Conservation (phyloP, 2,888 invertebrate genomes). For the Rambutsinella grinnellia region DNA sequence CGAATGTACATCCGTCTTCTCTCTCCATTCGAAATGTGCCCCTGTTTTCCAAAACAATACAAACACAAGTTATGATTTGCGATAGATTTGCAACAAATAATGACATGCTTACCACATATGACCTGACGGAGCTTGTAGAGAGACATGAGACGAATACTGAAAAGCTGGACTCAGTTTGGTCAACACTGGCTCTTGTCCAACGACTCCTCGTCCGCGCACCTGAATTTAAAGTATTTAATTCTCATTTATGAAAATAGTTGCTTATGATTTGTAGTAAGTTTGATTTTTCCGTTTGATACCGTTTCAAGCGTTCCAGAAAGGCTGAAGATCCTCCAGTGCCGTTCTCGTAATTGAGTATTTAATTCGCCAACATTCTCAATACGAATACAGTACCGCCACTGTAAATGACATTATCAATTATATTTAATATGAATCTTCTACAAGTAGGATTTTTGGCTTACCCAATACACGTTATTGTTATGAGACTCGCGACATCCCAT, state of each 20-base stretch:
- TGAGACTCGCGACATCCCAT: constrained; percentile 96
- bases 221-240: constrained; percentile 59
- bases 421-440: not conserved
- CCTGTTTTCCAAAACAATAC: constrained; percentile 71
- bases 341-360: constrained; percentile 91
- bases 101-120: constrained; percentile 87
- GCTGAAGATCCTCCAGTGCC: constrained; percentile 99
- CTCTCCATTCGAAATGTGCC: constrained; percentile 98
- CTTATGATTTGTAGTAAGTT: not conserved
- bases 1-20: constrained; percentile 96
- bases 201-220: constrained; percentile 91
- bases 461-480: constrained; percentile 93
- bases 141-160: constrained; percentile 98
- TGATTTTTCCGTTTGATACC: constrained; percentile 70
- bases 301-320: constrained; percentile 94
- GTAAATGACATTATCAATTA: constrained; percentile 65
- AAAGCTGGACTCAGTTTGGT: constrained; percentile 92
- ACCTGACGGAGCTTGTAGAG: constrained; percentile 95
- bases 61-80: too few species aligned
- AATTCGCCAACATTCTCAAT: constrained; percentile 92
- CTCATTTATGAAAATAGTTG: not conserved
- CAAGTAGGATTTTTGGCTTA: constrained; percentile 69
- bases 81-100: not conserved
- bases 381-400: constrained; percentile 98
- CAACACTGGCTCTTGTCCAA: constrained; percentile 97